Conservation (phyloP, 2,797 vertebrate genomes). For the Phataginus tetradactyla region DNA sequence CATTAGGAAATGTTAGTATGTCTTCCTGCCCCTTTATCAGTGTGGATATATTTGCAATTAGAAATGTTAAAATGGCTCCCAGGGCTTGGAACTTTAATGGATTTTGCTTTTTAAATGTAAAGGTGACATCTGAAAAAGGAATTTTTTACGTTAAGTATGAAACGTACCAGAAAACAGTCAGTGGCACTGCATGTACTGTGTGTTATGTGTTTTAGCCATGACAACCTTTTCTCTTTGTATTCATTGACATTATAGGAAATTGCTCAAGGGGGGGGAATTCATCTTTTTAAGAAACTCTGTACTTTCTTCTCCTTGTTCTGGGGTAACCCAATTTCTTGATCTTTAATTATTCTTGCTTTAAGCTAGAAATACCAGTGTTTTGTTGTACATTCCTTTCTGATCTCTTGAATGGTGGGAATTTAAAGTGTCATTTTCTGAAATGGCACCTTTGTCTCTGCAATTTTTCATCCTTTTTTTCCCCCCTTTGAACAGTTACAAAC, state of each 20-base stretch:
- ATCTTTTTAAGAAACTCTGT: slow-evolving; percentile 27
- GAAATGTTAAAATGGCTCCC: slow-evolving; percentile 8
- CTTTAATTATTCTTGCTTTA: slow-evolving; percentile 77
- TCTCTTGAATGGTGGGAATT: slow-evolving; percentile 71
- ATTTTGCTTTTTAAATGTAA: slow-evolving; percentile 17
- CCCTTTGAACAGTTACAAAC: slow-evolving; percentile 62
- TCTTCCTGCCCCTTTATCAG: not conserved
- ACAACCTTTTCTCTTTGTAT: not conserved
- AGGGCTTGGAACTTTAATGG: not conserved
- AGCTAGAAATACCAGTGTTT: slow-evolving; percentile 72
- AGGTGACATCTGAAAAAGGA: slow-evolving; percentile 18
- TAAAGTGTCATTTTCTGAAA: slow-evolving; percentile 80
- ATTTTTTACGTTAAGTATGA: slow-evolving; percentile 2
- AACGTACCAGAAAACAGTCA: slow-evolving; percentile 10
- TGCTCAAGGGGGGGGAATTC: not conserved
- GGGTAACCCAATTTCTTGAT: slow-evolving; percentile 73
- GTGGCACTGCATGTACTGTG: not conserved
- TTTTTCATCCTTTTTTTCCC: slow-evolving; percentile 69
- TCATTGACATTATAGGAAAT: slow-evolving; percentile 8
- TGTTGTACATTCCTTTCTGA: slow-evolving; percentile 67
- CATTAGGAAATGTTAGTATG: not conserved
- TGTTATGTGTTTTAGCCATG: not conserved
- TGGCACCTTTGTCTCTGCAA: slow-evolving; percentile 70
- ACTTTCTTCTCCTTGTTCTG: slow-evolving; percentile 34
- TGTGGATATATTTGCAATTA: not conserved